Evolutionary conservation across 1,140 invertebrate genomes (phyloP).

Genomic region (Pseudachorutes palmiensis): DNA sequence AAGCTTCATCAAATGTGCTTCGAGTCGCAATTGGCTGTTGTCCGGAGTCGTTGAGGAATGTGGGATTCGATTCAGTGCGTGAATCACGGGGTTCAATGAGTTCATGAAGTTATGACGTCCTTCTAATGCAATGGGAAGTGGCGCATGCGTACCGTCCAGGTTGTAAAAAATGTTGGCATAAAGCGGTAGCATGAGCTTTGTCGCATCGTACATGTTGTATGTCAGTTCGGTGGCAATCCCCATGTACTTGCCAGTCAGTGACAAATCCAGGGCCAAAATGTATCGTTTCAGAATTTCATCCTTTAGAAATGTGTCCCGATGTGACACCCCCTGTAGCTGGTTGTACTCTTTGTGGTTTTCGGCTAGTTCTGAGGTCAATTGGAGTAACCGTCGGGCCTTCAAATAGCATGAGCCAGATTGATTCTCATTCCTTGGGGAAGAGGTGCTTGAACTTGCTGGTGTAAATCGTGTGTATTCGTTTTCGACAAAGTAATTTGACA

Average conservation of each 20-base stretch:
- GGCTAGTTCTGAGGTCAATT: not conserved
- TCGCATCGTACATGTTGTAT: conserved; percentile 1
- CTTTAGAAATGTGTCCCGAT: not conserved
- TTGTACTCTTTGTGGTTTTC: not conserved
- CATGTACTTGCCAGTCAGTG: not conserved
- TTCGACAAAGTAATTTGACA: not conserved
- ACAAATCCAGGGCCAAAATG: conserved; percentile 1
- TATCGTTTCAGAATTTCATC: not conserved
- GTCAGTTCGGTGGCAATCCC: not conserved
- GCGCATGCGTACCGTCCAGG: not conserved
- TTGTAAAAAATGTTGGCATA: not conserved
- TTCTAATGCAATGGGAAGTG: not conserved
- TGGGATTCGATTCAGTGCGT: not conserved
- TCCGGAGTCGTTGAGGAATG: not conserved
- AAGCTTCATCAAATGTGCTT: not conserved
- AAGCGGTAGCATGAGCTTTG: not conserved
- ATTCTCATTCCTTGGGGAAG: not conserved
- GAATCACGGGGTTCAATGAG: not conserved
- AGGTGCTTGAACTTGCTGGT: not conserved
- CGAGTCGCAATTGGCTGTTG: not conserved
- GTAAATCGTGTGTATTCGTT: conserved; percentile 1
- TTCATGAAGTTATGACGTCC: not conserved
- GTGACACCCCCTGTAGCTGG: not conserved
- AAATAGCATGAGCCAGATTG: not conserved
- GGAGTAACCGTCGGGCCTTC: not conserved